Conservation (phyloP, 2,797 vertebrate species). For the Onychomys arenicola region DNA sequence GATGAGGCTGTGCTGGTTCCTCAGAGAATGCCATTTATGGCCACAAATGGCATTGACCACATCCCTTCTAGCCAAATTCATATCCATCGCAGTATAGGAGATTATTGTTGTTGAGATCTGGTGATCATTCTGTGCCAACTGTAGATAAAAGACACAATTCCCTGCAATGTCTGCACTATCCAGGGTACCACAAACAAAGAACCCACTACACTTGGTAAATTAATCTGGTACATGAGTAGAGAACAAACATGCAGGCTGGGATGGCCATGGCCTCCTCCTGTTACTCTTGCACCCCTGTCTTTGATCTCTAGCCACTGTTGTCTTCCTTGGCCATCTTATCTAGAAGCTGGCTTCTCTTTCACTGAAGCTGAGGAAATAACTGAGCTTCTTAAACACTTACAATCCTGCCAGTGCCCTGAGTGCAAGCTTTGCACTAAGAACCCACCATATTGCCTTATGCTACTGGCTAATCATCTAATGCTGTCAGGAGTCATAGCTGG, state of each 20-base stretch:
- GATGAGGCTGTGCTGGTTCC: not conserved
- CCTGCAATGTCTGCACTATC: too few relatives aligned
- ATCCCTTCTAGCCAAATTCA: not conserved
- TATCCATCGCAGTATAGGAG: not conserved
- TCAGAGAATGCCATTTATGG: not conserved
- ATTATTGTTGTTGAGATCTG: not conserved
- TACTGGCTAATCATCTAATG: too few relatives aligned
- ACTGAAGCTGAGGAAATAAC: not conserved
- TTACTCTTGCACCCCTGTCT: too few relatives aligned
- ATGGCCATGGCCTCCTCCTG: too few relatives aligned
- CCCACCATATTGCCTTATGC: not conserved
- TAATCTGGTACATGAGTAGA: not conserved
- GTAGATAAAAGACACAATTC: too few relatives aligned
- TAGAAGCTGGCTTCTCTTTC: not conserved
- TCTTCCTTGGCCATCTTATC: not conserved
- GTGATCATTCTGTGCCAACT: not conserved
- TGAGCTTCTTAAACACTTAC: not conserved
- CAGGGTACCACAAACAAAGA: not conserved
- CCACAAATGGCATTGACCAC: not conserved
- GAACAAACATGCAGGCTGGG: too few relatives aligned
- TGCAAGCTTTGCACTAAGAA: not conserved
- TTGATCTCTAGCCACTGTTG: too few relatives aligned
- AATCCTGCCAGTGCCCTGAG: not conserved
- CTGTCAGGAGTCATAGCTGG: too few relatives aligned
- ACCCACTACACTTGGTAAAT: not conserved